A percentile compares a stretch with the other conserved stretches of the same genome.
phyloP scores from a whole-genome alignment of 2,888 invertebrate species.

The Nipponacmea schrenckii region DNA sequence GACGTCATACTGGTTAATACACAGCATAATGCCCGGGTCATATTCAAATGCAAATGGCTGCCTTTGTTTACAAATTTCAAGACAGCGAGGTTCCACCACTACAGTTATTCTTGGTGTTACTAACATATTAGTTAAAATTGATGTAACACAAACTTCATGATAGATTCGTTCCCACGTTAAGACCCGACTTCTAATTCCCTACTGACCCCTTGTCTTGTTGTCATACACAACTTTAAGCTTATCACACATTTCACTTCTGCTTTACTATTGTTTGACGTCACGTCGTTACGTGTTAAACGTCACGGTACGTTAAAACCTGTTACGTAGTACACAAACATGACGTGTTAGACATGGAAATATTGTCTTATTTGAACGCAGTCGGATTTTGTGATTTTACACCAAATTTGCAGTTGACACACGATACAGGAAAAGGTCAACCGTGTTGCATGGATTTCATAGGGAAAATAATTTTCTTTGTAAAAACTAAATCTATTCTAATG shows the following conservation, averaged over 20 bases:
- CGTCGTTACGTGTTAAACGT: constrained; percentile 1
- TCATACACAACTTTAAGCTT: neutral
- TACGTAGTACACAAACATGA: constrained; percentile 1
- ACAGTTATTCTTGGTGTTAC: no score
- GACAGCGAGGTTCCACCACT: no score
- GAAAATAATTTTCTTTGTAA: no score
- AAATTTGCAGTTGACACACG: neutral
- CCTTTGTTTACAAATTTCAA: neutral
- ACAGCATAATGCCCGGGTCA: neutral
- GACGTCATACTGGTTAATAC: neutral
- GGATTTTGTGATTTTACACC: constrained; percentile 1
- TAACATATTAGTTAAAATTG: no score
- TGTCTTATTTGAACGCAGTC: neutral
- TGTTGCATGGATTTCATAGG: no score
- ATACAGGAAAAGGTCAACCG: neutral
- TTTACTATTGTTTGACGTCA: constrained; percentile 2
- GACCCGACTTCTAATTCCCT: no score
- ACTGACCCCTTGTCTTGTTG: no score
- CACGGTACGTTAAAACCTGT: neutral
- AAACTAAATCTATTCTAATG: no score
- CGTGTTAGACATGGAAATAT: neutral
- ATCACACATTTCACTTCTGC: neutral
- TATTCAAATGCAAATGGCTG: neutral
- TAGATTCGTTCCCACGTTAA: no score
- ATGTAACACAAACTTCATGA: no score